Evolutionary conservation across 2,113 vertebrate genomes (phyloP).

Genomic region (Spea multiplicata): DNA sequence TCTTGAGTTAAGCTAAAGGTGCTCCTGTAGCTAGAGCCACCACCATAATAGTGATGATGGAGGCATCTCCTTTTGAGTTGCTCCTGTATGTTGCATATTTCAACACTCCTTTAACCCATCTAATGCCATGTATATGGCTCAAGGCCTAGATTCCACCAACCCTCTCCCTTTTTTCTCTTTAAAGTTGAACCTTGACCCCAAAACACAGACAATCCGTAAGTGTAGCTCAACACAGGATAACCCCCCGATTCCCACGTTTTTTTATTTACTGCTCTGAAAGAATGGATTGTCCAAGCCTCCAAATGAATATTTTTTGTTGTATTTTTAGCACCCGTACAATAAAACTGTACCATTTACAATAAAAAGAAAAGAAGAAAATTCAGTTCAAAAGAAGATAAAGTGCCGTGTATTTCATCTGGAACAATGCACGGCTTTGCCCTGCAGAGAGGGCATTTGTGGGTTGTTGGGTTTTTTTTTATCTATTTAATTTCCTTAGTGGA

Average conservation of each 20-base stretch:
- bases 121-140: no score
- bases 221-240: no score
- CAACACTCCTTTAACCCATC: no score
- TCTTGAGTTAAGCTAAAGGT: no score
- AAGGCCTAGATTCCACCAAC: no score
- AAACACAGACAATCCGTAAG: no score
- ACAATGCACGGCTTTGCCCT: slow-evolving; percentile 30
- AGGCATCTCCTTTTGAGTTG: no score
- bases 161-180: no score
- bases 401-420: slow-evolving; percentile 23
- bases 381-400: slow-evolving; percentile 46
- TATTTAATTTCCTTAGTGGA: slow-evolving; percentile 25
- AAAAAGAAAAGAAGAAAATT: slow-evolving; percentile 42
- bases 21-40: no score
- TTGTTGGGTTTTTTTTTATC: background rate
- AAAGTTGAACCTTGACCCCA: no score
- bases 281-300: slow-evolving; percentile 65
- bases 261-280: slow-evolving; percentile 42
- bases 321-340: slow-evolving; percentile 97
- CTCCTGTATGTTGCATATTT: no score
- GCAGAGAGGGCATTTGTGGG: slow-evolving; percentile 33
- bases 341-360: slow-evolving; percentile 86
- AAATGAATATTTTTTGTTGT: slow-evolving; percentile 53
- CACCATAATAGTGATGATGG: no score
- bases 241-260: background rate